A percentile compares a stretch with the other conserved stretches of the same genome.
These are phyloP conservation scores for Eulacestoma nigropectus DNA, from an alignment of 2,113 vertebrate species.

Conservation along the genomic window DNA sequence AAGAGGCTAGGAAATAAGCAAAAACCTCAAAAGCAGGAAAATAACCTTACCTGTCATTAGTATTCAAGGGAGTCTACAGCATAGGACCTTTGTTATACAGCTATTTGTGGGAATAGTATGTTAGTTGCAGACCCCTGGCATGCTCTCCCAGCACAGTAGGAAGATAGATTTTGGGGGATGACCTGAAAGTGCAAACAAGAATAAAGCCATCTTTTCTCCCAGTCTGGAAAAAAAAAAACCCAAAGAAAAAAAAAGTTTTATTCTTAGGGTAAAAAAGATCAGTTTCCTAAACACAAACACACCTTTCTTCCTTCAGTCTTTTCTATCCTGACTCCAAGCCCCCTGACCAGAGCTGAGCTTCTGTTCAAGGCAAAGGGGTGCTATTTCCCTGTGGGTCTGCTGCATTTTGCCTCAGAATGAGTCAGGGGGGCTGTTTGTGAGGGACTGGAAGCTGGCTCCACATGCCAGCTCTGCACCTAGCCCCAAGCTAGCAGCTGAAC, in stretches of 20 bases:
- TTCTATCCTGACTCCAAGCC: neutral
- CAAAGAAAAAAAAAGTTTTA: rapidly evolving
- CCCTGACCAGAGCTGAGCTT: neutral
- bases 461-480: rapidly evolving
- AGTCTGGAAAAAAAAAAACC: neutral
- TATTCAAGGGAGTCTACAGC: neutral
- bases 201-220: neutral
- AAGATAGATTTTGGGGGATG: neutral
- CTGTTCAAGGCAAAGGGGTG: neutral
- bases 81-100: neutral
- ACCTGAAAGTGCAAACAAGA: rapidly evolving
- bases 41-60: neutral
- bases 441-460: neutral
- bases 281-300: neutral
- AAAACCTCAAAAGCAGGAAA: neutral
- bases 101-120: neutral
- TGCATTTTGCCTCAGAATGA: neutral
- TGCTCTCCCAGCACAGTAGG: neutral
- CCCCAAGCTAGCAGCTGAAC: neutral
- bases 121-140: neutral
- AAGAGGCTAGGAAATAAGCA: neutral
- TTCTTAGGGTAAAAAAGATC: neutral
- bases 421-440: neutral
- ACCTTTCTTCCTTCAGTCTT: neutral
- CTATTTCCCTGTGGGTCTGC: rapidly evolving